Evolutionary conservation across 2,888 invertebrate genomes (phyloP).

Genomic region (Nebria salina): DNA sequence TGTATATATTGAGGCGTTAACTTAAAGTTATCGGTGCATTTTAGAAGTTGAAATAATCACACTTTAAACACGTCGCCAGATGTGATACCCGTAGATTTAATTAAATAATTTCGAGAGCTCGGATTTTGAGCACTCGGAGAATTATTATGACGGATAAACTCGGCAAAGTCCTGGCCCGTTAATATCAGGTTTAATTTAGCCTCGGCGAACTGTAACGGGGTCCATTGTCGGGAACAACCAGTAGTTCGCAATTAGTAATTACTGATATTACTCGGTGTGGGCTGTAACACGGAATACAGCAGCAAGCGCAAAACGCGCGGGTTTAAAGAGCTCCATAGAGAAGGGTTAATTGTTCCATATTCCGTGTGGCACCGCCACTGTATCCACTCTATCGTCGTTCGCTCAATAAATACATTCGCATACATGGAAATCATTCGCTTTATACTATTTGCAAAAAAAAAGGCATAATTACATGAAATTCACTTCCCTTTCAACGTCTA

Average conservation of each 20-base stretch:
- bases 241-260: constrained; percentile 45
- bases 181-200: constrained; percentile 45
- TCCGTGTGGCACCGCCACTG: constrained; percentile 7
- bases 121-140: constrained; percentile 27
- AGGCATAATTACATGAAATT: not conserved
- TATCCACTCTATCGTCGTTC: not conserved
- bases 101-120: constrained; percentile 38
- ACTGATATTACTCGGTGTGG: constrained; percentile 37
- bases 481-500: too few species aligned
- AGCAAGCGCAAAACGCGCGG: constrained; percentile 1
- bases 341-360: constrained; percentile 16
- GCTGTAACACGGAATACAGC: not conserved
- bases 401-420: not conserved
- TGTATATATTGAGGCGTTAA: constrained; percentile 16
- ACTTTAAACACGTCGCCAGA: constrained; percentile 37
- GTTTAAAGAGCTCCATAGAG: not conserved
- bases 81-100: constrained; percentile 41
- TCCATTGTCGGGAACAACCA: constrained; percentile 35
- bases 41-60: constrained; percentile 22
- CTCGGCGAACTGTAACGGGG: constrained; percentile 23
- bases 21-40: constrained; percentile 27
- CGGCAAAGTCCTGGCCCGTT: constrained; percentile 33
- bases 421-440: not conserved
- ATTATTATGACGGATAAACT: constrained; percentile 45
- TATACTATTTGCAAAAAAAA: not conserved